A percentile compares a stretch with the other conserved stretches of the same genome.
Evolutionary conservation across 2,888 invertebrate genomes (phyloP).

Genomic region (Acholoe squamosa): DNA sequence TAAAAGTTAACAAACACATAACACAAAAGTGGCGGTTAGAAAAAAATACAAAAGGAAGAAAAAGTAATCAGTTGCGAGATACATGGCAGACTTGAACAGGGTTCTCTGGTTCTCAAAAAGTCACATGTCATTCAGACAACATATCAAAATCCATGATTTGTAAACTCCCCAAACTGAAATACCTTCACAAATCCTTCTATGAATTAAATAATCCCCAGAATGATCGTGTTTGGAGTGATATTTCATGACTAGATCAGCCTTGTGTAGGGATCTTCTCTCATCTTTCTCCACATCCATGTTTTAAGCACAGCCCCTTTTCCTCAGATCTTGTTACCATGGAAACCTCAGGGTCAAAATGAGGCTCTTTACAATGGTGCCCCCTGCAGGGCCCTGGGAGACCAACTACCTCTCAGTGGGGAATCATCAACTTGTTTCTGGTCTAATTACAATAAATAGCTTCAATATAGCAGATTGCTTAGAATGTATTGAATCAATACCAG

Average conservation of each 20-base stretch:
- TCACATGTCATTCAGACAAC: slow-evolving; percentile 1
- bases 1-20: slow-evolving; percentile 55
- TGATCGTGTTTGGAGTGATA: not conserved
- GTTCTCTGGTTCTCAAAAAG: slow-evolving; percentile 15
- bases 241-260: slow-evolving; percentile 33
- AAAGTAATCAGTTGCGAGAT: slow-evolving; percentile 22
- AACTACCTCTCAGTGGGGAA: not conserved
- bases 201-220: not conserved
- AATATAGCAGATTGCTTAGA: slow-evolving; percentile 44
- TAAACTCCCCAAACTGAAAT: not conserved
- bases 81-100: slow-evolving; percentile 40
- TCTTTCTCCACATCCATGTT: not conserved
- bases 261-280: slow-evolving; percentile 22
- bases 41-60: slow-evolving; percentile 32
- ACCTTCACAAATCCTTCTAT: not conserved
- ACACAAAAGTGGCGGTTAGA: slow-evolving; percentile 61
- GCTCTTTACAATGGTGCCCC: not conserved
- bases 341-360: slow-evolving; percentile 5
- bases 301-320: slow-evolving; percentile 22
- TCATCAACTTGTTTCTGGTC: not conserved
- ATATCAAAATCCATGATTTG: not conserved
- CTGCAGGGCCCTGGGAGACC: not conserved
- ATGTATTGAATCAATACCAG: not conserved
- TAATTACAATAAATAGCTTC: slow-evolving; percentile 42
- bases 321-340: slow-evolving; percentile 18